These are phyloP conservation scores for Beroe ovata DNA, from an alignment of 37 sponge, comb jelly and placozoan genomes.

Conservation along the genomic window DNA sequence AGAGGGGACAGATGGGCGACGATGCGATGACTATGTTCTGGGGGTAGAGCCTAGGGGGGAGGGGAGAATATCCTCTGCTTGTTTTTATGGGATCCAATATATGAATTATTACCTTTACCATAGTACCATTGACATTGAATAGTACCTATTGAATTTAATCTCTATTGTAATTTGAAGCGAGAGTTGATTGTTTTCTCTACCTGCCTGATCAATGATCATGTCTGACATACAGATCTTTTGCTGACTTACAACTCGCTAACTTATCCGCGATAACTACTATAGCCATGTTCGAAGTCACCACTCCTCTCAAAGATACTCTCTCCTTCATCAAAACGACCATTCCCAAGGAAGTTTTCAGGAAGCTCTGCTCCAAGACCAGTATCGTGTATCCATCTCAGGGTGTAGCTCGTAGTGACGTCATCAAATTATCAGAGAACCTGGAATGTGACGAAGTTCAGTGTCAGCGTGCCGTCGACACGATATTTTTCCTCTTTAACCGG, in stretches of 20 bases:
- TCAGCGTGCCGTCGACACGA: slow-evolving; percentile 7
- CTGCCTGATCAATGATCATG: too few relatives aligned
- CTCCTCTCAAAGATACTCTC: neutral
- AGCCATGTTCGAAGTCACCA: slow-evolving; percentile 17
- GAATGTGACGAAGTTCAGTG: neutral
- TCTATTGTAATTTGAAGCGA: too few relatives aligned
- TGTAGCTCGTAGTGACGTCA: neutral
- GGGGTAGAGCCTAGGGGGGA: neutral
- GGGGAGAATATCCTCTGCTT: too few relatives aligned
- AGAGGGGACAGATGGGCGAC: neutral
- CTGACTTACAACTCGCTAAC: too few relatives aligned
- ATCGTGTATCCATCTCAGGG: neutral
- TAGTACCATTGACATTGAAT: too few relatives aligned
- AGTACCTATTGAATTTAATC: too few relatives aligned
- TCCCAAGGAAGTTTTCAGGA: slow-evolving; percentile 11
- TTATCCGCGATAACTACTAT: too few relatives aligned
- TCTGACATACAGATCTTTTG: too few relatives aligned
- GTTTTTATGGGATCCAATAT: too few relatives aligned
- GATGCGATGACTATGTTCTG: slow-evolving; percentile 26
- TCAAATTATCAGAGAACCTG: neutral
- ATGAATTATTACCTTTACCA: too few relatives aligned
- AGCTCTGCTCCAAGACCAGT: neutral
- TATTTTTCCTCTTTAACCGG: neutral
- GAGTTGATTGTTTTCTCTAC: too few relatives aligned
- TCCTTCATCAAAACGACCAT: neutral